Evolutionary conservation across 2,797 vertebrate genomes (phyloP).

Genomic region (Oophaga sylvatica): DNA sequence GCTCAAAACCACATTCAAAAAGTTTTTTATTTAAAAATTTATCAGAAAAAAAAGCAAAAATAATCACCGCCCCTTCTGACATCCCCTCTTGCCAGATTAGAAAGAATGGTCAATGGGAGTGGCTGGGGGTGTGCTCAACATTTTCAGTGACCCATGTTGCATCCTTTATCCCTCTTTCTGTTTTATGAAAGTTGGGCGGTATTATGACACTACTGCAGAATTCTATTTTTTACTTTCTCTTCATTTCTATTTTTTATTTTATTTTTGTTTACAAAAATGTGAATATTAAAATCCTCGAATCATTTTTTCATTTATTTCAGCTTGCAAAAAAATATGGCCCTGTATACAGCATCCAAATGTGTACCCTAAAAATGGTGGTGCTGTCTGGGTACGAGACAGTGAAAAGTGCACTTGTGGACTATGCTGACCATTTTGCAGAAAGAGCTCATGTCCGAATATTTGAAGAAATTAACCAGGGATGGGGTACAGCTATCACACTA

Average conservation of each 20-base stretch:
- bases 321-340: conserved; percentile 70
- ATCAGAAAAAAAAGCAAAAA: too few relatives aligned
- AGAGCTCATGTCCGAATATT: conserved; percentile 67
- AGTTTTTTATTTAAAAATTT: too few relatives aligned
- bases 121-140: too few relatives aligned
- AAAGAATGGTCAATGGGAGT: too few relatives aligned
- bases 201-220: too few relatives aligned
- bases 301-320: conserved; percentile 55
- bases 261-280: background rate
- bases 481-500: conserved; percentile 63
- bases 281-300: background rate
- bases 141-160: too few relatives aligned
- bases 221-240: background rate
- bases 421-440: conserved; percentile 70
- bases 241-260: background rate
- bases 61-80: too few relatives aligned
- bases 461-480: conserved; percentile 66
- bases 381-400: conserved; percentile 72
- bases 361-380: conserved; percentile 67
- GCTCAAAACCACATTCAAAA: too few relatives aligned
- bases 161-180: too few relatives aligned
- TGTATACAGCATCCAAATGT: conserved; percentile 72
- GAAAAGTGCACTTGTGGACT: conserved; percentile 71
- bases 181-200: too few relatives aligned
- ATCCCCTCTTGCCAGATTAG: too few relatives aligned